Conservation (phyloP, 2,113 vertebrate genomes). For the Sylvicapra grimmia region DNA sequence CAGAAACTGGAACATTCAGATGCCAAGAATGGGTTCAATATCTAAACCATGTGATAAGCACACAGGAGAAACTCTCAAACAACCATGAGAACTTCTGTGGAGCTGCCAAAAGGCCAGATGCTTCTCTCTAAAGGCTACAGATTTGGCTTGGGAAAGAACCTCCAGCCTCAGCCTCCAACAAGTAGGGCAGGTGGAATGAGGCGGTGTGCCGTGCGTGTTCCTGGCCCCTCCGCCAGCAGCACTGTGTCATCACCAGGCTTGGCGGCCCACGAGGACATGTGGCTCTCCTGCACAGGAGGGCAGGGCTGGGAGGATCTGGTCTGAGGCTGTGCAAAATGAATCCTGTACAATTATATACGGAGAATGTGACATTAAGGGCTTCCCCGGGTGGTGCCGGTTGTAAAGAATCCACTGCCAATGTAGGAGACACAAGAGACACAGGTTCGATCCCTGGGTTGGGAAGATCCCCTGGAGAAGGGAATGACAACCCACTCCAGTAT, state of each 20-base stretch:
- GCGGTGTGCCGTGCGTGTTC: rapidly evolving
- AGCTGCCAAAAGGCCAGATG: slow-evolving; percentile 67
- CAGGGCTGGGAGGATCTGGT: background rate
- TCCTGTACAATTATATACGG: background rate
- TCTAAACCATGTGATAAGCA: background rate
- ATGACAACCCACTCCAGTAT: background rate
- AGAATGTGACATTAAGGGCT: background rate
- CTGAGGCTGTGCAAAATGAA: background rate
- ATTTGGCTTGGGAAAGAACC: background rate
- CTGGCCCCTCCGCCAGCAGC: background rate
- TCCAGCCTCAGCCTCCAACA: background rate
- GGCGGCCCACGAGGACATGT: background rate
- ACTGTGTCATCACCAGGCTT: background rate
- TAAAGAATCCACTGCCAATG: background rate
- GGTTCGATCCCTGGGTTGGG: background rate
- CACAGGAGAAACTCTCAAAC: slow-evolving; percentile 37
- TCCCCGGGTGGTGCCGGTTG: background rate
- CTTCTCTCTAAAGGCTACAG: slow-evolving; percentile 5
- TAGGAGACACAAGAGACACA: background rate
- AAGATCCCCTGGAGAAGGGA: background rate
- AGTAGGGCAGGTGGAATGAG: background rate
- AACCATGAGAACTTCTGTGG: background rate
- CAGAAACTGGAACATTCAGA: slow-evolving; percentile 52
- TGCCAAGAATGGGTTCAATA: slow-evolving; percentile 50
- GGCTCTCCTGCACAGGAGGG: background rate